Conservation (phyloP, 1,140 invertebrate genomes). For the Drosophila kepulauana region DNA sequence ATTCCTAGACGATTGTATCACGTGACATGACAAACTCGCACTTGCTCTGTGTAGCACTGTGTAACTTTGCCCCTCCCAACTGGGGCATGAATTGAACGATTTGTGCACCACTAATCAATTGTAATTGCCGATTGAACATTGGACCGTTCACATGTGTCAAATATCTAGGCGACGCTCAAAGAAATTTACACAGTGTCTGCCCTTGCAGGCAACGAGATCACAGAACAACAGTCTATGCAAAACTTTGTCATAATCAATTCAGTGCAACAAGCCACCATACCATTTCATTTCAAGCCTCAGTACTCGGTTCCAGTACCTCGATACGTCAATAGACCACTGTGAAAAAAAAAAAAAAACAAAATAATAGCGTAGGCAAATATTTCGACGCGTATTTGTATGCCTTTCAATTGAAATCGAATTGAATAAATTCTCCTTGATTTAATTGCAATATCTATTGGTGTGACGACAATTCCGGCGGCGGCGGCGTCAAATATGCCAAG, state of each 20-base stretch:
- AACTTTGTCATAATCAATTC: slow-evolving; percentile 71
- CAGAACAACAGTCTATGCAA: slow-evolving; percentile 31
- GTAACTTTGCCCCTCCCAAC: slow-evolving; percentile 6
- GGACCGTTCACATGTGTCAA: slow-evolving; percentile 64
- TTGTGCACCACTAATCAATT: slow-evolving; percentile 69
- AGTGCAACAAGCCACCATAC: slow-evolving; percentile 44
- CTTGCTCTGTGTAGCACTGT: neutral
- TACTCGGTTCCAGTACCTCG: slow-evolving; percentile 4
- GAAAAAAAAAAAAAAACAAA: neutral
- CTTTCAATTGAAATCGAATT: slow-evolving; percentile 79
- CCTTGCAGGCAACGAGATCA: slow-evolving; percentile 47
- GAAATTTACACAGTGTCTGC: slow-evolving; percentile 65
- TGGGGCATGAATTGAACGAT: slow-evolving; percentile 27
- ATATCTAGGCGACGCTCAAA: slow-evolving; percentile 66
- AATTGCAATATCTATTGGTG: slow-evolving; percentile 60
- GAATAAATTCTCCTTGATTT: slow-evolving; percentile 82
- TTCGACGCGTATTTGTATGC: slow-evolving; percentile 62
- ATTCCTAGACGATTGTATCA: slow-evolving; percentile 45
- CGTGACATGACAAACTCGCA: slow-evolving; percentile 10
- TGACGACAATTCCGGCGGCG: slow-evolving; percentile 28
- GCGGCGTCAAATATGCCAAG: slow-evolving; percentile 3
- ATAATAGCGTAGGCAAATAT: slow-evolving; percentile 61
- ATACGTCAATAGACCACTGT: slow-evolving; percentile 24
- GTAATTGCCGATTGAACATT: slow-evolving; percentile 69
- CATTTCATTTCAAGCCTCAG: slow-evolving; percentile 7